Conservation (phyloP, 2,113 vertebrate species). For the Tenebrosternarchus preto region DNA sequence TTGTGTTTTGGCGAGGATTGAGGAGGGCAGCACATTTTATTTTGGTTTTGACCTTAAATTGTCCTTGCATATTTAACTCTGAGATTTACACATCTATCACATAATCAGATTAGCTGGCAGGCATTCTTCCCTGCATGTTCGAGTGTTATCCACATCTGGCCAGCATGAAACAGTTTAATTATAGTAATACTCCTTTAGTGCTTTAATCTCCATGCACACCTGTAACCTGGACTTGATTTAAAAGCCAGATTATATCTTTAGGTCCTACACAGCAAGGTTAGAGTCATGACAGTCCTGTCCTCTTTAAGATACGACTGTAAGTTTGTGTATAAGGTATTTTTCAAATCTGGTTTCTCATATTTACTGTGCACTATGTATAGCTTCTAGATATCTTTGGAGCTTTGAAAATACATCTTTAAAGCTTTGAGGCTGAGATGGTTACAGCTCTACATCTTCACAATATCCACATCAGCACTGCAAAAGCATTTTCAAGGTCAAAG, state of each 20-base stretch:
- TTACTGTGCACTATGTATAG: not conserved
- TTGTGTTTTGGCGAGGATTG: not conserved
- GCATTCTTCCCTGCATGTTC: slow-evolving; percentile 40
- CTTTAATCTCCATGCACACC: slow-evolving; percentile 62
- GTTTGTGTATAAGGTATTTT: not conserved
- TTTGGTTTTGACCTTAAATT: slow-evolving; percentile 37
- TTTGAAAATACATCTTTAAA: not conserved
- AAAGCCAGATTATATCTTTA: slow-evolving; percentile 64
- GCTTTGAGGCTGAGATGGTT: not conserved
- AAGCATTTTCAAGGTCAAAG: slow-evolving; percentile 18
- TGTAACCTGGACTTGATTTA: slow-evolving; percentile 59
- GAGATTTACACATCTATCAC: slow-evolving; percentile 40
- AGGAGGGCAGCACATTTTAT: not conserved
- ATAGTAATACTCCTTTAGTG: slow-evolving; percentile 54
- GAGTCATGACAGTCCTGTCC: not conserved
- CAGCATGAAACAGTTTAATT: slow-evolving; percentile 53
- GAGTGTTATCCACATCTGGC: slow-evolving; percentile 45
- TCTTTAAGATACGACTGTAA: not conserved
- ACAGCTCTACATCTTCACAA: too few relatives aligned
- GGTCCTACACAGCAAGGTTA: slow-evolving; percentile 49
- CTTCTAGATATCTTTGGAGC: not conserved
- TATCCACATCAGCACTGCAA: not conserved
- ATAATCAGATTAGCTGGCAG: slow-evolving; percentile 48
- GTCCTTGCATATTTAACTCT: slow-evolving; percentile 46
- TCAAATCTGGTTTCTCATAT: not conserved